Base-by-base conservation (phyloP, 2,113 vertebrate species). In the Cololabis saira region DNA sequence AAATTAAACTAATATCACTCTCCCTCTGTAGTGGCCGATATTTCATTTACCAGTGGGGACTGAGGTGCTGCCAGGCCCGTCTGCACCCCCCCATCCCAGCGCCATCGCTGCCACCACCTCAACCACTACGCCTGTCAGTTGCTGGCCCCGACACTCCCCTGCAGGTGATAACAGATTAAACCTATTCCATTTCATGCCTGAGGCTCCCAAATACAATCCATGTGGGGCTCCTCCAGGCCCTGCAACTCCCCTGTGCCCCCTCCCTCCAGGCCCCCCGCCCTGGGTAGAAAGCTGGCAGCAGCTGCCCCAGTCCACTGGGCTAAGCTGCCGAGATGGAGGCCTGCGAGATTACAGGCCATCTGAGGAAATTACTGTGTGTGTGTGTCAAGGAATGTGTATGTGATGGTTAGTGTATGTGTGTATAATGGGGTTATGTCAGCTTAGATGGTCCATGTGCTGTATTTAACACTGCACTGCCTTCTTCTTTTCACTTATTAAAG, bases 151-250 rank as follows among this genome's bases (percentile, higher is more conserved):
- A 49, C 50, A 73, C 87, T 71, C 86, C 81, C 80, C 84, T 76
- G 83, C 81, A 87, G 86, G 85, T 90, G 90, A 91, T 91, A 91
- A 91, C 86, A 92, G 91, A 91, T 91, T 92, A 89, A 87, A 90
- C 80, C 86, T 88, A 88, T 91, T 91, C 86, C 87, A 91, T 91
- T 92, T 91, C 91, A 91, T 90, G 91, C 88, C 86, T 90, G 86
- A 90, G 84, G 87, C 85, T 87, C 88, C 78, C 87, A 91, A 91
- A 91, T 91, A 90, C 85, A 84, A 90, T 89, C 89, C 90, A 90
- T 86, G 89, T 90, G 90, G 83, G 81, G 83, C 81, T 89, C 76
- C 85, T 88, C 78, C 74, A 76, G 81, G 84, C 87, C 84, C 82
- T 1, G 51, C 57, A 44, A 74, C 66, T 76, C 81, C 86, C 66